These are phyloP conservation scores for Eutrigla gurnardus DNA, from an alignment of 2,797 vertebrate species.

Conservation along the genomic window DNA sequence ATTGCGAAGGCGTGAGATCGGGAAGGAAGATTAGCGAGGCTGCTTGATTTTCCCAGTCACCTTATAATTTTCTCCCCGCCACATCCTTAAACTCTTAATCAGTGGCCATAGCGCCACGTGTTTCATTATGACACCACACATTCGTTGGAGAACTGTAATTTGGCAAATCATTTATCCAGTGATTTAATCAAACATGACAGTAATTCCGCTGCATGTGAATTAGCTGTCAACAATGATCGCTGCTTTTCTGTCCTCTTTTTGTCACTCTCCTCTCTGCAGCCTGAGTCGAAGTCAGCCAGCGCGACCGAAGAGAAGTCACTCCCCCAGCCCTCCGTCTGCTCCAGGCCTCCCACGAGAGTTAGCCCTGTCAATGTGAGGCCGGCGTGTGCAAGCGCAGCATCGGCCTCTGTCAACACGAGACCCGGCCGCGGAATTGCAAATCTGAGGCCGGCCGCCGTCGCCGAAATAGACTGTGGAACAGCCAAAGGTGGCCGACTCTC, in stretches of 20 bases:
- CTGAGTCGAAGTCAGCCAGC: constrained; percentile 58
- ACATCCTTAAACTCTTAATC: constrained; percentile 65
- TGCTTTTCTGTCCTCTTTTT: constrained; percentile 45
- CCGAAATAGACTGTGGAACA: constrained; percentile 55
- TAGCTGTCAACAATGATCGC: constrained; percentile 68
- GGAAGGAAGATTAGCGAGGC: constrained; percentile 65
- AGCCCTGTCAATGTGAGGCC: constrained; percentile 64
- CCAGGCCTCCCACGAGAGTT: constrained; percentile 66
- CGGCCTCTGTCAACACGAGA: constrained; percentile 58
- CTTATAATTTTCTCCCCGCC: constrained; percentile 65
- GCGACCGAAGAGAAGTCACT: constrained; percentile 55
- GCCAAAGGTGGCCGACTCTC: constrained; percentile 47
- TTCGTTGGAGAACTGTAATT: constrained; percentile 62
- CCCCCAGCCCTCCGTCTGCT: constrained; percentile 69
- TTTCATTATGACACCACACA: constrained; percentile 42
- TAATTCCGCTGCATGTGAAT: constrained; percentile 72
- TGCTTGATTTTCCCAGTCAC: constrained; percentile 71
- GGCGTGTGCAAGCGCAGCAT: constrained; percentile 55
- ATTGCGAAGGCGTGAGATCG: constrained; percentile 75
- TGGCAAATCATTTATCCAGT: constrained; percentile 61
- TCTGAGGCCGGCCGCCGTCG: constrained; percentile 35
- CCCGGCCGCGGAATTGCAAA: constrained; percentile 24
- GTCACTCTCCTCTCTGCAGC: constrained; percentile 60
- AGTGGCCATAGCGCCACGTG: constrained; percentile 62
- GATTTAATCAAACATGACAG: constrained; percentile 73